Evolutionary conservation across 2,797 vertebrate species (phyloP), one percentile per base, ranked within the genome.

Genomic region (Hafferia zeledoni): DNA sequence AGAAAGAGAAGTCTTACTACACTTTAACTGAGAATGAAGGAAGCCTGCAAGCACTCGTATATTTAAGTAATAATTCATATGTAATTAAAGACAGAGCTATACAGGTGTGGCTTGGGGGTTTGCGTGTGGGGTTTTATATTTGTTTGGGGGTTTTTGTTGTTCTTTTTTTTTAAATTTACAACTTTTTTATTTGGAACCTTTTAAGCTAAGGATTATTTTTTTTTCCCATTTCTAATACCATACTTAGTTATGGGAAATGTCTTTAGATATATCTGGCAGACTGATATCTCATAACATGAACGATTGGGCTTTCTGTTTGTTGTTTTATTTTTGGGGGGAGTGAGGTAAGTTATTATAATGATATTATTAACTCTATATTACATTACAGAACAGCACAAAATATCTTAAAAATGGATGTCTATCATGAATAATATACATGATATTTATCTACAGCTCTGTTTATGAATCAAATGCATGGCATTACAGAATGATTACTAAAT

Each of bases 291-390:
- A 52, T 1, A 0, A 31, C 18, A 18, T 44, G 20, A 18, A 63
- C 9, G 50, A 20, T 7, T 6, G 37, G 4, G 5, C 1, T n/a
- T 79, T 76, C 24, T 65, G 17, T 57, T 56, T 72, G 2, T 4
- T 37, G 1, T 12, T 47, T 31, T 20, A 4, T 9, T 74, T 56
- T 87, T 24, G 5, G 4, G 3, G 5, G 4, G 3, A 5, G 2
- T 28, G 11, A 69, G 20, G 24, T 30, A 67, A 37, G 8, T 57
- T 70, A 44, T 33, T 56, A 28, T n/a, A 70, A 64, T 55, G 7
- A 2, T 41, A 55, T 70, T 68, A 18, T 2, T 70, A 67, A 14
- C 7, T 74, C 60, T 57, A 74, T 8, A 15, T 41, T 63, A n/a
- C 13, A 56, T 13, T 27, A 11, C 3, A 63, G 15, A 92, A 76